Base-by-base conservation (phyloP, 92 coral and sea anemone genomes). In the Zoanthus solanderi region DNA sequence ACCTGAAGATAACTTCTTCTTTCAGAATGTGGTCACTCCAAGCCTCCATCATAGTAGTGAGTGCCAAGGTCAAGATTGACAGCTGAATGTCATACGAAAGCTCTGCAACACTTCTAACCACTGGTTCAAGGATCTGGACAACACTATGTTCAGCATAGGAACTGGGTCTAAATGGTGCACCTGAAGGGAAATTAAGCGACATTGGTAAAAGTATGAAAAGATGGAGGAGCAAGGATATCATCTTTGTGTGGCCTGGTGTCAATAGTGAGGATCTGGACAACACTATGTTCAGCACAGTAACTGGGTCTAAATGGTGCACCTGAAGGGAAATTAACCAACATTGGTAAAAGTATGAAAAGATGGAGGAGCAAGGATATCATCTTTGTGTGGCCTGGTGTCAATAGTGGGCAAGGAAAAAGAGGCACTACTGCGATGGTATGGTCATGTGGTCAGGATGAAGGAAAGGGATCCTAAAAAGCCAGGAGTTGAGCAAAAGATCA, bases 21-120 rank as follows among this genome's bases (percentile, higher is more conserved):
- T 95, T 97, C 14, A 97, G 89, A 71, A 97, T 92, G 80, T 94
- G 93, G 72, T 92, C 86, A 74, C 99, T 94, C 99, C 99, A 97
- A 3, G 94, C 86, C 72, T 95, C 97, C 99, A 97, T 97, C 98
- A 97, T 92, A 47, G 89, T 95, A 29, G 91, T 92, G 30, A 94
- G 93, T 4, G 97, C 86, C 7, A 88, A 88, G 10, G 93, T 84
- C 87, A 97, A 69, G 60, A 95, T 83, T 14, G 93, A 87, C 82
- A 88, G 58, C 71, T 90, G 90, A 31, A 90, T 82, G 9, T 93
- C 97, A 23, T 68, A 48, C 0, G 96, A 85, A 29, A 97, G 92
- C 28, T 88, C 88, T 8, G 91, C 84, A 34, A 87, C 84, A 30
- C 99, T 93, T 72, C 79, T 87, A 34, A 92, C 91, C 2, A 95